Percentiles rank a stretch among this genome's conserved stretches.
These are phyloP conservation scores for Heliconius congener DNA, from an alignment of 1,140 invertebrate species.

Conservation along the genomic window DNA sequence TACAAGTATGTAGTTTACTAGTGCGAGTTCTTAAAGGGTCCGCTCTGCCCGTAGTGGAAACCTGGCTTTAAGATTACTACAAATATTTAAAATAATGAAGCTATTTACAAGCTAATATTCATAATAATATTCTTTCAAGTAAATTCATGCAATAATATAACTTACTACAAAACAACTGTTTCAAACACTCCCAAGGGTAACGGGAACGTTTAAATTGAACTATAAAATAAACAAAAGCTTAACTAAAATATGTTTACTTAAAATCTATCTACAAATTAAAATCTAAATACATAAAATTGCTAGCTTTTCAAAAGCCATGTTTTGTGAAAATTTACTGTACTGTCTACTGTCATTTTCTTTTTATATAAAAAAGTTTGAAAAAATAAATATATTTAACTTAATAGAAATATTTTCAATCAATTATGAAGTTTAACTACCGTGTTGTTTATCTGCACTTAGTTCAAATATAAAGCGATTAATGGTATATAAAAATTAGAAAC, in stretches of 20 bases:
- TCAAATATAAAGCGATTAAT: background rate
- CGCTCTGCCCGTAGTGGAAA: too few relatives aligned
- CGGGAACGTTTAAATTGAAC: constrained; percentile 45
- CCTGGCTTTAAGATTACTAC: background rate
- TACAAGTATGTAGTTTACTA: too few relatives aligned
- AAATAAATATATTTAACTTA: background rate
- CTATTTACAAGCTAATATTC: constrained; percentile 5
- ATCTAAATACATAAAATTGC: background rate
- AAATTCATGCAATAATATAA: constrained; percentile 44
- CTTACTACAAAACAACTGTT: constrained; percentile 59
- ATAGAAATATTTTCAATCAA: background rate
- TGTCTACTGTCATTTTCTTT: background rate
- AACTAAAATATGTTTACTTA: constrained; percentile 28
- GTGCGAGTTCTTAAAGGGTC: too few relatives aligned
- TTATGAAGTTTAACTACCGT: background rate
- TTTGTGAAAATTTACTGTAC: background rate
- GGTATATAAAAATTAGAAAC: background rate
- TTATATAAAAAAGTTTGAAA: background rate
- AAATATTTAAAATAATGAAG: background rate
- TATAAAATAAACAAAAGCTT: constrained; percentile 52
- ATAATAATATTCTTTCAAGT: background rate
- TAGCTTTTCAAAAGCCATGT: background rate
- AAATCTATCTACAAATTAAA: constrained; percentile 6
- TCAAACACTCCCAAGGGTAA: constrained; percentile 48
- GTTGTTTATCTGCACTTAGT: background rate